Evolutionary conservation across 2,888 invertebrate species (phyloP), one percentile per base, ranked within the genome.

Genomic region (Tinea semifulvella): DNA sequence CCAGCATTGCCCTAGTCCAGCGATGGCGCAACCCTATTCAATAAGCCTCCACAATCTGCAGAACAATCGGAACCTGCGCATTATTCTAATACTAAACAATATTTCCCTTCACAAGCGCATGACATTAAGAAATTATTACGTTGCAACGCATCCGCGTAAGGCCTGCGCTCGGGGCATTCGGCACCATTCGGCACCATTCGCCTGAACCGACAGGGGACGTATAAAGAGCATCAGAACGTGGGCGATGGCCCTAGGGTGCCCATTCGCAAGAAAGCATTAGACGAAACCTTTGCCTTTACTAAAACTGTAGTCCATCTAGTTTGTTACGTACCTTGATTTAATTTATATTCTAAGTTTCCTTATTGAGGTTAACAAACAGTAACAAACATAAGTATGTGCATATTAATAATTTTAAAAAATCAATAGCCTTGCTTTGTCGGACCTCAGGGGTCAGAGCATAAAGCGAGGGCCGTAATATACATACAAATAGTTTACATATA

Each of bases 61-160:
- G 62, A 61, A 61, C 59, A 60, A 72, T 75, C 72, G 67, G 60
- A 63, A 63, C 63, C 63, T 63, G 56, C 66, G 20, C 62, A 70
- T 76, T 76, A 76, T 75, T 74, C 67, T 70, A 68, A 68, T 63
- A 68, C 72, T 71, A 77, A 79, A 80, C 76, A 79, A 77, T 79
- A 77, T 76, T 77, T 77, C 74, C 68, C 66, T 68, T 69, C 67
- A 62, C 45, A 60, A 72, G 68, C 68, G 69, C 74, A 75, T 79
- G 79, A 71, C 77, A 77, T 80, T 76, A 72, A 73, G 77, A 76
- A 80, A 80, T 77, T 77, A 75, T 77, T 76, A 75, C 76, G 75
- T 79, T 70, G 73, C 51, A 63, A 60, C 57, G 66, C 70, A 75
- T 77, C 75, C 76, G 77, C 69, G 73, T 72, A 75, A 72, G 72